Percentiles rank a stretch among this genome's conserved stretches.
Evolutionary conservation across 2,888 invertebrate genomes (phyloP).

Genomic region (Trissoscelio sp.): DNA sequence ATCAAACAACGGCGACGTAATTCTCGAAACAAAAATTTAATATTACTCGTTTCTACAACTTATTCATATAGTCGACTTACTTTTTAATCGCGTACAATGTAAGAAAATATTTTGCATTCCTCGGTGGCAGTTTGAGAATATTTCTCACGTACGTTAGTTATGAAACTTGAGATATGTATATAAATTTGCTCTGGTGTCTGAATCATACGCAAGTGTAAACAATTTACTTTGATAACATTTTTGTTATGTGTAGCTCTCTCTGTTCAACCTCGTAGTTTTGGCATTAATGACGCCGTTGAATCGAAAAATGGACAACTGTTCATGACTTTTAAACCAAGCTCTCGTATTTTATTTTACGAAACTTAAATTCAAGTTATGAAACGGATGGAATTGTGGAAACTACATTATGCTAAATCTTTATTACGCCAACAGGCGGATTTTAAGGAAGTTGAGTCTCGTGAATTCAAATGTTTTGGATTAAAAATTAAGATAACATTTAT

Average conservation of each 20-base stretch:
- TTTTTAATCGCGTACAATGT: conserved; percentile 7
- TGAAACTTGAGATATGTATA: conserved; percentile 14
- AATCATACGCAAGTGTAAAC: conserved; percentile 19
- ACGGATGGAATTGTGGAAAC: conserved; percentile 1
- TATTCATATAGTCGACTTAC: no score
- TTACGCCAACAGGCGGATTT: not conserved
- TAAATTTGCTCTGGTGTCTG: not conserved
- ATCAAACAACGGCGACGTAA: no score
- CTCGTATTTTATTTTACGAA: not conserved
- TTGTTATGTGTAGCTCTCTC: not conserved
- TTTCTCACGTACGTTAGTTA: conserved; percentile 29
- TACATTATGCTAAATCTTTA: conserved; percentile 3
- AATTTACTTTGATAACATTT: not conserved
- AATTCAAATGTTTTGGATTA: conserved; percentile 9
- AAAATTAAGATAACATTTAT: conserved; percentile 11
- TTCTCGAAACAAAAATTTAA: no score
- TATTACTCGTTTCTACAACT: no score
- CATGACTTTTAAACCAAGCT: not conserved
- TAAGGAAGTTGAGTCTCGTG: not conserved
- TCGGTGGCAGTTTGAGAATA: not conserved
- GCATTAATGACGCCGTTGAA: no score
- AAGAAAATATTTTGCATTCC: conserved; percentile 25
- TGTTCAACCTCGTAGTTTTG: no score
- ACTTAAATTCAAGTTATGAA: conserved; percentile 5
- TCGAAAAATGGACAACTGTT: no score